Evolutionary conservation across 2,888 invertebrate genomes (phyloP).

Genomic region (Coleophora flavipennella): DNA sequence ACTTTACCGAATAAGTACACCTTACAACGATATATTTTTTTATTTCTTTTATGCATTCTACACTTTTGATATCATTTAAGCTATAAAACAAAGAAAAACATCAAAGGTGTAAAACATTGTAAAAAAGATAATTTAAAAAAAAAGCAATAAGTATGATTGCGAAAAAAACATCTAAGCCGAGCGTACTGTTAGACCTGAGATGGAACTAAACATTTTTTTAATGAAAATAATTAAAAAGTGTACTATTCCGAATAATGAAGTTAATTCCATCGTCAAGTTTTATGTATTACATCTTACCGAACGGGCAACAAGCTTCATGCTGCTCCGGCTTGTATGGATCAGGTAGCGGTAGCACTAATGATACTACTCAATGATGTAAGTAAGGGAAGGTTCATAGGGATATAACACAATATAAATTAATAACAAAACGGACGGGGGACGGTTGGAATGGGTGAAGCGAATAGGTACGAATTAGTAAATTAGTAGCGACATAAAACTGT

Average conservation of each 20-base stretch:
- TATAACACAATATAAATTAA: slow-evolving; percentile 57
- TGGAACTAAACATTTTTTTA: slow-evolving; percentile 30
- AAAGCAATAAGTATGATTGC: slow-evolving; percentile 18
- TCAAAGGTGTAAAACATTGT: slow-evolving; percentile 32
- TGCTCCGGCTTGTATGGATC: slow-evolving; percentile 90
- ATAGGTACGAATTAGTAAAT: slow-evolving; percentile 72
- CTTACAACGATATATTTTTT: slow-evolving; percentile 9
- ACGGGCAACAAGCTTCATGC: slow-evolving; percentile 92
- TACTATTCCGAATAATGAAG: background rate
- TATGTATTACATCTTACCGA: slow-evolving; percentile 75
- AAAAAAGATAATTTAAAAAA: slow-evolving; percentile 21
- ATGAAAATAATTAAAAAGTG: background rate
- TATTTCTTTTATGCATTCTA: slow-evolving; percentile 23
- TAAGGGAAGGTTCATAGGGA: slow-evolving; percentile 49
- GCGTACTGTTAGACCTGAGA: slow-evolving; percentile 26
- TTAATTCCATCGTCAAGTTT: background rate
- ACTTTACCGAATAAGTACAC: slow-evolving; percentile 15
- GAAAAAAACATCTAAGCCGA: slow-evolving; percentile 50
- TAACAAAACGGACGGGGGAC: slow-evolving; percentile 33
- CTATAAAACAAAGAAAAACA: slow-evolving; percentile 22
- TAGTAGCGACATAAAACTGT: slow-evolving; percentile 62
- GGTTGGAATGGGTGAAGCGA: slow-evolving; percentile 64
- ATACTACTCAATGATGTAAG: slow-evolving; percentile 74
- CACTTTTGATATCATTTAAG: slow-evolving; percentile 27
- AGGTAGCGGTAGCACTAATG: slow-evolving; percentile 86